phyloP scores from a whole-genome alignment of 2,113 vertebrate species.

The Corythaeola cristata region DNA sequence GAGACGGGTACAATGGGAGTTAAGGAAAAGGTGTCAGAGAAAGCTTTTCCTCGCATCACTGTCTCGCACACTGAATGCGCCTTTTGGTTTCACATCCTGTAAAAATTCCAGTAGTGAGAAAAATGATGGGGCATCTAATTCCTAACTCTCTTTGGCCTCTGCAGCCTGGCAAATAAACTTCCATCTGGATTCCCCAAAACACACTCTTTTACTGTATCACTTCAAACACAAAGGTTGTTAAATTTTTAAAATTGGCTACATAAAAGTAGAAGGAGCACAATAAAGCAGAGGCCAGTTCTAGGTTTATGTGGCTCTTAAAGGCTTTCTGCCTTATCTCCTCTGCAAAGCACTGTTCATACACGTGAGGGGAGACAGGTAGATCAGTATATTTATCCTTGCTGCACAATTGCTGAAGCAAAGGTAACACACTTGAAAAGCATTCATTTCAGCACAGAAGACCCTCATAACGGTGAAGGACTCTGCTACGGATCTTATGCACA shows the following conservation, averaged over 20 bases:
- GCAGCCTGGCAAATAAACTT: background rate
- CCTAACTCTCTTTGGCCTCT: conserved; percentile 26
- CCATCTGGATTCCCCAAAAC: background rate
- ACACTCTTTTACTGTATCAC: background rate
- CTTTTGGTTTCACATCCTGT: background rate
- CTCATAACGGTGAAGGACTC: background rate
- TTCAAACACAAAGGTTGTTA: background rate
- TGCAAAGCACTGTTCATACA: background rate
- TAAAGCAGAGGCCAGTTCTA: background rate
- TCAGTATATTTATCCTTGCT: background rate
- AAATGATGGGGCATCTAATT: background rate
- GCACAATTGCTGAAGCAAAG: background rate
- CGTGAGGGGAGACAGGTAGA: background rate
- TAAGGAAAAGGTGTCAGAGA: conserved; percentile 43
- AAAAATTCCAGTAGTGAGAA: background rate
- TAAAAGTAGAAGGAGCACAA: conserved; percentile 8
- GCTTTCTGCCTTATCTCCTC: conserved; percentile 16
- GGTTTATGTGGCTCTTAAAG: conserved; percentile 35
- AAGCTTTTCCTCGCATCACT: conserved; percentile 25
- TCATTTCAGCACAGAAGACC: background rate
- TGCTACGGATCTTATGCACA: background rate
- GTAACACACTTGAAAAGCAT: background rate
- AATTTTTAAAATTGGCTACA: background rate
- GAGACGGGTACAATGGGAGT: conserved; percentile 27
- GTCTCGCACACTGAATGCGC: background rate